phyloP scores from a whole-genome alignment of 2,888 invertebrate genomes.

The Heteromurus nitidus region DNA sequence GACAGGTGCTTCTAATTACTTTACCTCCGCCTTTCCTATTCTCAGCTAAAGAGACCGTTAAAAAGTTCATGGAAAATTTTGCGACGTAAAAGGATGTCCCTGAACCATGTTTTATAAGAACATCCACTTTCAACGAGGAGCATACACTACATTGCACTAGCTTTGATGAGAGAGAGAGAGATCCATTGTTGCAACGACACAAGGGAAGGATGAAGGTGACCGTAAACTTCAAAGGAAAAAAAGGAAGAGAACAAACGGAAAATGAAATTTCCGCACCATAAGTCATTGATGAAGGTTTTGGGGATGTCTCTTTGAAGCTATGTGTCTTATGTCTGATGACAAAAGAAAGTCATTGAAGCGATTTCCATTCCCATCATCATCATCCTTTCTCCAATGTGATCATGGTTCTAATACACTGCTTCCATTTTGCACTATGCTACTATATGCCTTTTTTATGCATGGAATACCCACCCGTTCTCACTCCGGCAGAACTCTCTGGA shows the following conservation, averaged over 20 bases:
- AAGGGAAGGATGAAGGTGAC: background rate
- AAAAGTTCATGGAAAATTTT: slow-evolving; percentile 1
- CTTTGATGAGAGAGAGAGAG: background rate
- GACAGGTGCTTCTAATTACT: slow-evolving; percentile 26
- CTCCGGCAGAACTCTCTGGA: too few species aligned
- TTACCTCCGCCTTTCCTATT: background rate
- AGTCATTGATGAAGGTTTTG: slow-evolving; percentile 13
- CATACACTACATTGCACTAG: background rate
- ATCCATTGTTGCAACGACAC: background rate
- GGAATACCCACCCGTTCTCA: too few species aligned
- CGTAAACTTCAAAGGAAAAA: background rate
- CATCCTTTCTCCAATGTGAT: background rate
- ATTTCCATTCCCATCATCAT: slow-evolving; percentile 6
- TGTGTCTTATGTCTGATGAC: too few species aligned
- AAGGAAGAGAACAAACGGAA: background rate
- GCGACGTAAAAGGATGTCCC: too few species aligned
- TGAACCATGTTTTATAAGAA: too few species aligned
- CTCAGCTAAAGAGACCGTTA: background rate
- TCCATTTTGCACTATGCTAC: too few species aligned
- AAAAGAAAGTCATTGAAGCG: slow-evolving; percentile 2
- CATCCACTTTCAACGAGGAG: too few species aligned
- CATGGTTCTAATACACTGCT: too few species aligned
- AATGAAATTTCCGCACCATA: slow-evolving; percentile 26
- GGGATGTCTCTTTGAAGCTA: background rate
- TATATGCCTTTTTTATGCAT: too few species aligned